Percentiles rank a stretch among this genome's conserved stretches.
Conservation (phyloP, 2,888 invertebrate species). For the Heliothis peltigera region DNA sequence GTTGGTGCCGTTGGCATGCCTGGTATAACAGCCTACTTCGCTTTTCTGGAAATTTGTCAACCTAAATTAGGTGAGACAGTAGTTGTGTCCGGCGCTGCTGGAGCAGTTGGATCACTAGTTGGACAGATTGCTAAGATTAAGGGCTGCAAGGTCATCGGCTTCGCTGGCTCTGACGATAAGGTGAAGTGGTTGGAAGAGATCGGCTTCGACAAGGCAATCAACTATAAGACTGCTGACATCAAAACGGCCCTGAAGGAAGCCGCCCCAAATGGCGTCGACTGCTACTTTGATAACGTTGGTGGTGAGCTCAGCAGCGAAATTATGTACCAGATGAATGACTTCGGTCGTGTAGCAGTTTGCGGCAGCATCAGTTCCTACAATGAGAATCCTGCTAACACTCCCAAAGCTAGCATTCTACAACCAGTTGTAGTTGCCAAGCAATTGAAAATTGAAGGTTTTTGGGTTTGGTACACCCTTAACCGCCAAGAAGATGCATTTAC, state of each 20-base stretch:
- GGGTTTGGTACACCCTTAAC: slow-evolving; percentile 83
- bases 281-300: slow-evolving; percentile 27
- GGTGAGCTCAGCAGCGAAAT: slow-evolving; percentile 7
- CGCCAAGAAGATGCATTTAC: slow-evolving; percentile 89
- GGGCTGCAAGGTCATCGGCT: slow-evolving; percentile 91
- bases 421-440: neutral
- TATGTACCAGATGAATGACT: neutral
- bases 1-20: slow-evolving; percentile 89
- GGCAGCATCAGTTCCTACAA: neutral
- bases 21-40: slow-evolving; percentile 93
- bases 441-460: slow-evolving; percentile 90
- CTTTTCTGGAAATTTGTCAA: slow-evolving; percentile 66
- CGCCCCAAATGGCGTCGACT: slow-evolving; percentile 18
- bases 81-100: slow-evolving; percentile 93
- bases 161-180: slow-evolving; percentile 86
- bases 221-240: slow-evolving; percentile 21
- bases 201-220: slow-evolving; percentile 91
- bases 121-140: slow-evolving; percentile 94
- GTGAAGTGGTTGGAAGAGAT: slow-evolving; percentile 87
- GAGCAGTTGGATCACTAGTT: slow-evolving; percentile 93
- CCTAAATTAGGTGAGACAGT: slow-evolving; percentile 81
- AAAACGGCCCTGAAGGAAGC: neutral
- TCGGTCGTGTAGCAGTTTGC: slow-evolving; percentile 15
- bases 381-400: neutral
- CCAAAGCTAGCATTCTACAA: neutral